Conservation (phyloP, 2,113 vertebrate genomes). For the Spizaetus ornatus region DNA sequence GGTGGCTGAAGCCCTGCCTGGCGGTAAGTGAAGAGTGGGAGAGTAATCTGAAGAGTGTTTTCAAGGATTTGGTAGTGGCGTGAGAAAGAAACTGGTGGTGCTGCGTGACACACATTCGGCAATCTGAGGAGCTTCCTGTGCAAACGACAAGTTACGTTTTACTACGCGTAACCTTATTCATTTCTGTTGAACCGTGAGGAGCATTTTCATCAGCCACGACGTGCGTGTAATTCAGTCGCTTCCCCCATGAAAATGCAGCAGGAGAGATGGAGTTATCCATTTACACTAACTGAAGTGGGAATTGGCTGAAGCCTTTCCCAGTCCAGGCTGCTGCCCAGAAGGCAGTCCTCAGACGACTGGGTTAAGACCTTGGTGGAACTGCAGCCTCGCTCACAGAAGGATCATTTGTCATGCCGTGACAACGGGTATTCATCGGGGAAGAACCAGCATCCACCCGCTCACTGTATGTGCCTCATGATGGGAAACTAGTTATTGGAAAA, state of each 20-base stretch:
- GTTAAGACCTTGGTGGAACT: background rate
- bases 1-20: background rate
- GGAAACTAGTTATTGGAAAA: background rate
- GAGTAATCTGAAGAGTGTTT: background rate
- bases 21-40: background rate
- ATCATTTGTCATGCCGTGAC: too few relatives aligned
- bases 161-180: background rate
- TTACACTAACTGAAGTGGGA: rapidly evolving
- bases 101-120: background rate
- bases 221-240: rapidly evolving
- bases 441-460: background rate
- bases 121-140: background rate
- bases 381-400: background rate
- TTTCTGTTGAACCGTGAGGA: background rate
- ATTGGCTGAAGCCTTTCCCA: background rate
- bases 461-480: rapidly evolving
- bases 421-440: rapidly evolving
- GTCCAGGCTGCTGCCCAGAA: background rate
- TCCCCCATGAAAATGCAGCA: background rate
- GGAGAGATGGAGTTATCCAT: background rate
- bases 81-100: background rate
- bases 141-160: background rate
- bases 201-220: rapidly evolving
- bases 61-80: background rate
- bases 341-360: rapidly evolving